phyloP scores from a whole-genome alignment of 2,797 vertebrate species.

The Florisuga fusca region DNA sequence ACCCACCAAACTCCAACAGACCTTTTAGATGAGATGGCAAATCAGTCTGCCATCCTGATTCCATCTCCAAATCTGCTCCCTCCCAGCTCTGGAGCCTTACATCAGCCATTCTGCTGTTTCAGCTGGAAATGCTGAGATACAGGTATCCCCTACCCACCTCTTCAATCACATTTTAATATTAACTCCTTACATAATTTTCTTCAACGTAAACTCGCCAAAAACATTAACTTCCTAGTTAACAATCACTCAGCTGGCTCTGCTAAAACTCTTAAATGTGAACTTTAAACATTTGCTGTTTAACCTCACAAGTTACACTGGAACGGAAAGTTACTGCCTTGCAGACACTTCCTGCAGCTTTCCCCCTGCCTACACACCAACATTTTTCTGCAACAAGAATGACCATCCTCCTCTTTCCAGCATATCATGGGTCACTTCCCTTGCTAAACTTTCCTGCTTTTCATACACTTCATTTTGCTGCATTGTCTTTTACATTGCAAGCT shows the following conservation, averaged over 20 bases:
- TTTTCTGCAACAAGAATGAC: background rate
- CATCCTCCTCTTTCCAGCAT: background rate
- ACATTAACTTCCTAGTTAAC: conserved; percentile 1
- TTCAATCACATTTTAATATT: background rate
- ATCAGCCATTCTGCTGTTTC: background rate
- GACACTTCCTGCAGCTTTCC: background rate
- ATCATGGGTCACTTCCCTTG: background rate
- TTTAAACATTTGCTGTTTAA: background rate
- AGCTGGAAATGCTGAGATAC: background rate
- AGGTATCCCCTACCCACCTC: background rate
- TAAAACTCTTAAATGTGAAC: background rate
- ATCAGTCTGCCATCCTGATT: background rate
- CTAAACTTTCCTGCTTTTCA: background rate
- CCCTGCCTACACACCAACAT: background rate
- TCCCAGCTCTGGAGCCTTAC: background rate
- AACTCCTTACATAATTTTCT: background rate
- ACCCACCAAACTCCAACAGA: background rate
- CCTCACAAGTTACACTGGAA: background rate
- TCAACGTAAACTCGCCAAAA: background rate
- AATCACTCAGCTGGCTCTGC: background rate
- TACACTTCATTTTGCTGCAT: background rate
- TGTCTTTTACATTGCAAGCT: background rate
- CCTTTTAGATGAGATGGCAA: background rate
- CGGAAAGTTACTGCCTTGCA: background rate
- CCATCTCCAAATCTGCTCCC: background rate